phyloP scores from a whole-genome alignment of 1,140 invertebrate species.

The Brachionus sp. region DNA sequence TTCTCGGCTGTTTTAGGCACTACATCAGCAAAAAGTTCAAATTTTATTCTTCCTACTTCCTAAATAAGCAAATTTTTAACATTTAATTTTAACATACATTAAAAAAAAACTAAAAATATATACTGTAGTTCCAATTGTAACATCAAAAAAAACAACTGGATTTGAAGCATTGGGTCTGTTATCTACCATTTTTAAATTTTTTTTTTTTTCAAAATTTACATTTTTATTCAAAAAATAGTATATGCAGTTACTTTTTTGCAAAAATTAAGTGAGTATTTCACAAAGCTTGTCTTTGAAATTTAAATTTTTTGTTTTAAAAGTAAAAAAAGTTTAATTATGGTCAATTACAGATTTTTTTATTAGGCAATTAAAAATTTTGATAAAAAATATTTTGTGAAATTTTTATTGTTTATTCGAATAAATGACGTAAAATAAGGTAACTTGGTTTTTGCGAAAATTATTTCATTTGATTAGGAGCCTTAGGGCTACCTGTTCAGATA shows the following conservation, averaged over 20 bases:
- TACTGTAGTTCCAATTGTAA: constrained; percentile 68
- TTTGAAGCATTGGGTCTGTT: constrained; percentile 61
- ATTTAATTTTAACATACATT: not conserved
- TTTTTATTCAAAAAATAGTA: not conserved
- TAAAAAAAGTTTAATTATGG: too few species aligned
- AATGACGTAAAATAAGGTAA: not conserved
- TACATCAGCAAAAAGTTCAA: constrained; percentile 92
- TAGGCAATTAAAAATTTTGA: too few species aligned
- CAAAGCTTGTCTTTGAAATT: not conserved
- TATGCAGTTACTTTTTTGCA: not conserved
- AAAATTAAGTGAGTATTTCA: not conserved
- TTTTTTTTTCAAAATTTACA: not conserved
- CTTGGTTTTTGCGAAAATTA: not conserved
- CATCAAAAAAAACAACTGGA: constrained; percentile 82
- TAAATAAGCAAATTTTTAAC: constrained; percentile 48
- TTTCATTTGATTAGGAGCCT: not conserved
- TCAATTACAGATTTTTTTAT: too few species aligned
- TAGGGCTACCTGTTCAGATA: not conserved
- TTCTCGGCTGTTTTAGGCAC: constrained; percentile 97
- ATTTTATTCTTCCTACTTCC: constrained; percentile 86
- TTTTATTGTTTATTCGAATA: not conserved
- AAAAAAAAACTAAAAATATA: constrained; percentile 47
- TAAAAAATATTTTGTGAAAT: not conserved
- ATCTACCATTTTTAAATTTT: not conserved
- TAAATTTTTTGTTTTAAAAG: too few species aligned